Conservation (phyloP, 2,113 vertebrate genomes). For the Microcebus ravelobensis region DNA sequence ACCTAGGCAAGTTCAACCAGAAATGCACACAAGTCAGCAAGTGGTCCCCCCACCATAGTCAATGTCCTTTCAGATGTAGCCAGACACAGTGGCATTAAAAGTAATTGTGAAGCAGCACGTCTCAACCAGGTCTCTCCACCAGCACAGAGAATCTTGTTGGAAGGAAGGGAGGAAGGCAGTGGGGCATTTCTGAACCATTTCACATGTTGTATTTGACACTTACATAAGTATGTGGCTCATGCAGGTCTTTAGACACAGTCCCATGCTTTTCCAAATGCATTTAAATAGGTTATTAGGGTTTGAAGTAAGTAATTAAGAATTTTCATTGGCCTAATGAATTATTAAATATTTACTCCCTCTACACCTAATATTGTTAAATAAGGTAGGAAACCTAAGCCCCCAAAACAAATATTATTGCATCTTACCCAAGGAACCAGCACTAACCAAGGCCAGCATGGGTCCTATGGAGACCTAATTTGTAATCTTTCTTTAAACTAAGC, state of each 20-base stretch:
- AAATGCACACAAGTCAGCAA: background rate
- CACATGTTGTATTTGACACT: background rate
- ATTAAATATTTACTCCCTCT: background rate
- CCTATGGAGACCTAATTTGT: background rate
- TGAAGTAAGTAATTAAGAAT: slow-evolving; percentile 21
- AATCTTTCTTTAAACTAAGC: background rate
- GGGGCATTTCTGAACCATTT: background rate
- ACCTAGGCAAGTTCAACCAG: background rate
- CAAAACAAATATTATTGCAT: background rate
- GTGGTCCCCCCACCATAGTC: background rate
- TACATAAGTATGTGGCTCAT: background rate
- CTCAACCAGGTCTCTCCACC: background rate
- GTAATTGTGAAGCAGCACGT: background rate
- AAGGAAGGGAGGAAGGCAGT: background rate
- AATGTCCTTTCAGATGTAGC: background rate
- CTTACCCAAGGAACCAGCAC: background rate
- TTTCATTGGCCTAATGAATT: background rate
- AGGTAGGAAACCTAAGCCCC: background rate
- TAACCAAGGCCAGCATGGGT: background rate
- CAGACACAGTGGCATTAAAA: background rate
- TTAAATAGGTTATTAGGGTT: background rate
- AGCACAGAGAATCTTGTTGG: background rate
- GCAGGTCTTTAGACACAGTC: background rate
- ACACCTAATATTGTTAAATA: background rate
- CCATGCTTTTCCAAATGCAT: background rate